Conservation (phyloP, 1,140 invertebrate species). For the Argopecten irradians region DNA sequence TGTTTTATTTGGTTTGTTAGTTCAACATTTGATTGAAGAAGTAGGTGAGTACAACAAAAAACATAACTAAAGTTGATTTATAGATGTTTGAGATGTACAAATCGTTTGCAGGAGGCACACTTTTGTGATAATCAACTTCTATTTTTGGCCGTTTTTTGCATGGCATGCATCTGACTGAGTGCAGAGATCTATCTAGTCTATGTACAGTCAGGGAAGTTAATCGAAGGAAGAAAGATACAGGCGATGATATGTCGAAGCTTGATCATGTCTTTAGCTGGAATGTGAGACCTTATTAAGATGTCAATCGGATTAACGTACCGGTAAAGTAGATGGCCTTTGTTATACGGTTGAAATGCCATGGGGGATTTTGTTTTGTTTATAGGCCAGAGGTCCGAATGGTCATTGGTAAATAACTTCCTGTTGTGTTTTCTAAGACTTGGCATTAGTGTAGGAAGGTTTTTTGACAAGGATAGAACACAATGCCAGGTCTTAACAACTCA, state of each 20-base stretch:
- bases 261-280: background rate
- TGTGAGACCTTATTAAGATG: conserved; percentile 14
- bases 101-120: background rate
- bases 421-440: background rate
- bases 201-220: background rate
- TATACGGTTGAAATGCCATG: background rate
- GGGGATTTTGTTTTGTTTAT: background rate
- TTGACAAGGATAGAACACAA: background rate
- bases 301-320: background rate
- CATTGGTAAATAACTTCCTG: background rate
- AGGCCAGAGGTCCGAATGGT: background rate
- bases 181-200: background rate
- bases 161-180: conserved; percentile 15
- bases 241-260: background rate
- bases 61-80: background rate
- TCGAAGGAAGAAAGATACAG: background rate
- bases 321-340: background rate
- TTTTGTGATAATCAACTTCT: background rate
- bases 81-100: background rate
- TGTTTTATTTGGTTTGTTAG: conserved; percentile 12
- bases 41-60: conserved; percentile 11
- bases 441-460: background rate
- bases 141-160: conserved; percentile 17
- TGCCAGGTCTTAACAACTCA: background rate
- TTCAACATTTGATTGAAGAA: conserved; percentile 23